Percentiles rank a stretch among this genome's conserved stretches.
phyloP scores from a whole-genome alignment of 2,113 vertebrate genomes.

The Labrus mixtus region DNA sequence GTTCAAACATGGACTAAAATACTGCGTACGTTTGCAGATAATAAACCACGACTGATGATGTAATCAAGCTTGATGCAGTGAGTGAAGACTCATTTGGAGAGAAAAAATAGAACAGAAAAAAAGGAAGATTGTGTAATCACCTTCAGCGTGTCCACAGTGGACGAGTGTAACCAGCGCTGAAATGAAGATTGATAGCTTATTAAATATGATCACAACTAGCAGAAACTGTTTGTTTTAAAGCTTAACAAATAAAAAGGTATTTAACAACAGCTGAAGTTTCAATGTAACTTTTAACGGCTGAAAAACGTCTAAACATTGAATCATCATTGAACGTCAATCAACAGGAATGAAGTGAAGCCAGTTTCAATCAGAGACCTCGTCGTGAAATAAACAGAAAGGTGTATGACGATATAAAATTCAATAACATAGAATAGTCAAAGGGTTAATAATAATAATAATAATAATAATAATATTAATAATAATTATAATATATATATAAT shows the following conservation, averaged over 20 bases:
- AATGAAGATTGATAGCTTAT: background rate
- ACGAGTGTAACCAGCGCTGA: constrained; percentile 4
- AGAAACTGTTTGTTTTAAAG: too few species aligned
- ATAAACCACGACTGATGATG: background rate
- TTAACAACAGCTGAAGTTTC: too few species aligned
- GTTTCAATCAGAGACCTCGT: too few species aligned
- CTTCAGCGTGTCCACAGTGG: background rate
- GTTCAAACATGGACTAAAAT: background rate
- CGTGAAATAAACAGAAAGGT: too few species aligned
- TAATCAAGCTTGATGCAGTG: background rate
- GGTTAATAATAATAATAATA: too few species aligned
- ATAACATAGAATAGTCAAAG: too few species aligned
- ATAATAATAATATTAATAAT: too few species aligned
- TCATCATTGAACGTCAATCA: background rate
- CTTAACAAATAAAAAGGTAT: too few species aligned
- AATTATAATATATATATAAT: too few species aligned
- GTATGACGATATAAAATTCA: too few species aligned
- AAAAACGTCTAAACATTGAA: background rate
- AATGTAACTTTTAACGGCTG: background rate
- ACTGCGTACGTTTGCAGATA: background rate
- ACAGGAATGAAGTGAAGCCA: too few species aligned
- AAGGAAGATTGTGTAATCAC: background rate
- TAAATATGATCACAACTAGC: background rate
- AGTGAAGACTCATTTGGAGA: background rate
- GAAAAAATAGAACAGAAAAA: background rate